Conservation (phyloP, 1,140 invertebrate genomes). For the Drosophila tristis region DNA sequence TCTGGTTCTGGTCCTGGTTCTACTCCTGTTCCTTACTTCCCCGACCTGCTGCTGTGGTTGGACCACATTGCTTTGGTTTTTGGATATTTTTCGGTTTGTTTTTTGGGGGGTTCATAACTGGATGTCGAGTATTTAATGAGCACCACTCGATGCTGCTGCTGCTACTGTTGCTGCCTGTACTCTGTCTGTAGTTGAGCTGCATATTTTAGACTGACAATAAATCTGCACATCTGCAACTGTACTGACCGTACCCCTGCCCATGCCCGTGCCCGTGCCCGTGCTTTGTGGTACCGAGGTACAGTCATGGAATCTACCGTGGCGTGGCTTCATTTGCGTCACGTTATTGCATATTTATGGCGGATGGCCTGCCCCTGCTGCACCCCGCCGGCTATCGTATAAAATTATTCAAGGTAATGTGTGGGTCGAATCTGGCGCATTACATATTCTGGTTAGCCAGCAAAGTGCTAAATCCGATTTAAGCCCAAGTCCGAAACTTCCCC, state of each 20-base stretch:
- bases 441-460: constrained; percentile 59
- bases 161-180: neutral
- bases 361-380: constrained; percentile 1
- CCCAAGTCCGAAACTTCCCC: constrained; percentile 25
- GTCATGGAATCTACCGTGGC: constrained; percentile 33
- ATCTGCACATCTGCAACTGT: constrained; percentile 25
- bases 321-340: constrained; percentile 42
- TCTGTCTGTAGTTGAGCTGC: constrained; percentile 4
- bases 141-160: neutral
- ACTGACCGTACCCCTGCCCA: neutral
- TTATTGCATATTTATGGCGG: constrained; percentile 64
- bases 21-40: too few species aligned
- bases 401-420: constrained; percentile 65
- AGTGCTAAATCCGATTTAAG: constrained; percentile 77
- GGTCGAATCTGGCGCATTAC: constrained; percentile 40
- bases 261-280: neutral
- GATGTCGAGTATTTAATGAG: constrained; percentile 21
- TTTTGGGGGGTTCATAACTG: constrained; percentile 40
- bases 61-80: constrained; percentile 30
- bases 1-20: neutral
- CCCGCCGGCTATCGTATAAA: constrained; percentile 41
- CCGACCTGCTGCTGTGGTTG: constrained; percentile 8
- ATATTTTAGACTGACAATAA: constrained; percentile 44
- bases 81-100: constrained; percentile 36
- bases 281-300: neutral